Evolutionary conservation across 1,140 invertebrate genomes (phyloP), one percentile per base, ranked within the genome.

Genomic region (Zaprionus ornatus): DNA sequence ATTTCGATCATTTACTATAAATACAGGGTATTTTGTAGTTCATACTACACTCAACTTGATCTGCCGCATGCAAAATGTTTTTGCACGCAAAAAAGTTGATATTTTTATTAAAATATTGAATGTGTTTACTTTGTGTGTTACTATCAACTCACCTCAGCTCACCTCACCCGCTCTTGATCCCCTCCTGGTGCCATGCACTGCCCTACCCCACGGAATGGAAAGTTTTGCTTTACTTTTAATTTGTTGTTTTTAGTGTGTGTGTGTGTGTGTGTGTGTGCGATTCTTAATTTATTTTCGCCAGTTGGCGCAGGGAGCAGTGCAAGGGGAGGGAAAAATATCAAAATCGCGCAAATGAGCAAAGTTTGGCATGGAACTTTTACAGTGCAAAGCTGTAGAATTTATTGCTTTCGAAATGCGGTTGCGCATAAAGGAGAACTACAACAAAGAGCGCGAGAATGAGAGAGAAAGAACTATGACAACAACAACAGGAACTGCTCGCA

Each of bases 391-490:
- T 84, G 84, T 74, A 61, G 37, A 90, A 88, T 88, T 88, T 88
- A 90, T 90, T 88, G 85, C 84, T 88, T 88, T 90, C 68, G 84
- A 90, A 88, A 88, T 90, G 84, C 79, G 84, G 84, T 81, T 88
- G 80, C 78, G 84, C 84, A 88, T 87, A 87, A 87, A 87, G 83
- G 84, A 81, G 84, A 80, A 70, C 70, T 48, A 76, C 52, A 70
- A 17, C 64, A 79, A 40, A 42, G 7, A 17, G 2, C 9, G n/a
- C n/a, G n/a, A n/a, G n/a, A n/a, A n/a, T n/a, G 9, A 42, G 7
- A 17, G 6, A 45, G 40, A 45, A 45, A 45, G n/a, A 61, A 77
- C 72, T 80, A 63, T 71, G 42, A 69, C 40, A 71, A 42, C 27
- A 68, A 60, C 74, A 75, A 52, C 67, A 55, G 19, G 19, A 7